These are phyloP conservation scores for Drosophila eugracilis DNA, from an alignment of 1,140 invertebrate species.

Conservation along the genomic window DNA sequence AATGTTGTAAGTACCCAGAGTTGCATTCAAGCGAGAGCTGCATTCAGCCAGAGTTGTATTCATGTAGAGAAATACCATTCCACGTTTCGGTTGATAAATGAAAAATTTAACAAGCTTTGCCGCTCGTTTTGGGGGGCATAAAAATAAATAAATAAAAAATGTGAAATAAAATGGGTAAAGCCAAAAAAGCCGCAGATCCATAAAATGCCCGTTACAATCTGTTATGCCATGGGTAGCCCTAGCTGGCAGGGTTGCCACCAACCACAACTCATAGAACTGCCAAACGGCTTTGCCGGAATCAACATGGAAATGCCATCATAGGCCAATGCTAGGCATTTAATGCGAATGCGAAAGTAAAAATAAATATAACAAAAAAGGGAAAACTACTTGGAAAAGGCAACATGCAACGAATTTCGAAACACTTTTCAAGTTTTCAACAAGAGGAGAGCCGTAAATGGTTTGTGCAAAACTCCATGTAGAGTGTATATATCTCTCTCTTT, in stretches of 20 bases:
- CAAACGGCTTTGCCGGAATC: slow-evolving; percentile 34
- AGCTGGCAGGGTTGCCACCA: slow-evolving; percentile 3
- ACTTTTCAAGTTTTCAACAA: slow-evolving; percentile 61
- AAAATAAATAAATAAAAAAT: too few relatives aligned
- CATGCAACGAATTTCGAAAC: slow-evolving; percentile 52
- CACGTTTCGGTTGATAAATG: slow-evolving; percentile 50
- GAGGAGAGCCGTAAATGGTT: slow-evolving; percentile 29
- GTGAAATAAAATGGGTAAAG: background rate
- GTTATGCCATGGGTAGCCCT: slow-evolving; percentile 12
- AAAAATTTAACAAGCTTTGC: slow-evolving; percentile 62
- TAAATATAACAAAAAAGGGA: slow-evolving; percentile 24
- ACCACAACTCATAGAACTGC: background rate
- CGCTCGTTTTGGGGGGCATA: slow-evolving; percentile 25
- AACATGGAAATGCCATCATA: slow-evolving; percentile 76
- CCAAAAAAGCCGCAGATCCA: slow-evolving; percentile 19
- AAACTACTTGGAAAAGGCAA: slow-evolving; percentile 11
- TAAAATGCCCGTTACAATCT: slow-evolving; percentile 41
- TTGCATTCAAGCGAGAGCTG: slow-evolving; percentile 25
- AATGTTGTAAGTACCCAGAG: slow-evolving; percentile 65
- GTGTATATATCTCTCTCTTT: slow-evolving; percentile 18
- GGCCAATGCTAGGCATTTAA: slow-evolving; percentile 59
- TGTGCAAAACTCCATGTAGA: slow-evolving; percentile 27
- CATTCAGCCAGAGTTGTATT: slow-evolving; percentile 21
- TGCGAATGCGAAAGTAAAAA: slow-evolving; percentile 47
- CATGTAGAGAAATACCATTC: slow-evolving; percentile 18